Evolutionary conservation across 2,888 invertebrate genomes (phyloP).

Genomic region (Rhagium mordax): DNA sequence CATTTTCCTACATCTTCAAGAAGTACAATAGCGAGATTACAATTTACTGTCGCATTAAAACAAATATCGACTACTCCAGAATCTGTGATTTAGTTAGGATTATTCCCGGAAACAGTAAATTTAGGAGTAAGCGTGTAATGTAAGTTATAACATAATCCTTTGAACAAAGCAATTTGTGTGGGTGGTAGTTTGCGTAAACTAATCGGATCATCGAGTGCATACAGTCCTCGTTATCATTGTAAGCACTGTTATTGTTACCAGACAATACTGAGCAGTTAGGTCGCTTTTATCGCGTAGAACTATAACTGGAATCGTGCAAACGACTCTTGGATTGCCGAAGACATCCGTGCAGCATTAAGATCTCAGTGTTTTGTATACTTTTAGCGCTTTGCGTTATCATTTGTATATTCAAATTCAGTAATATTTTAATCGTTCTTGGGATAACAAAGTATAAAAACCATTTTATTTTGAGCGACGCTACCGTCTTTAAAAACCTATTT

Average conservation of each 20-base stretch:
- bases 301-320: slow-evolving; percentile 38
- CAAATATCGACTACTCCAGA: slow-evolving; percentile 41
- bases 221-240: slow-evolving; percentile 54
- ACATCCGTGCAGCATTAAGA: slow-evolving; percentile 43
- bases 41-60: slow-evolving; percentile 30
- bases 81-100: slow-evolving; percentile 45
- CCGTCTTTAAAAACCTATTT: too few species aligned
- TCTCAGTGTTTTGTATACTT: slow-evolving; percentile 10
- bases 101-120: slow-evolving; percentile 47
- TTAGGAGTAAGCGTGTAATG: slow-evolving; percentile 48
- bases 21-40: neutral
- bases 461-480: too few species aligned
- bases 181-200: slow-evolving; percentile 55
- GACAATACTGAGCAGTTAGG: slow-evolving; percentile 53
- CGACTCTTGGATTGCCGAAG: slow-evolving; percentile 50
- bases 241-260: slow-evolving; percentile 53
- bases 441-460: too few species aligned
- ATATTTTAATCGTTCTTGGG: too few species aligned
- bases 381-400: neutral
- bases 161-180: slow-evolving; percentile 52
- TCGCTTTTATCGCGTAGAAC: slow-evolving; percentile 45
- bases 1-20: neutral
- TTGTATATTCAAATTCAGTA: neutral
- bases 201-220: slow-evolving; percentile 56
- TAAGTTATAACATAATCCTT: slow-evolving; percentile 56